Base-by-base conservation (phyloP, 2,797 vertebrate genomes). In the Enteromius unitaeniatus region DNA sequence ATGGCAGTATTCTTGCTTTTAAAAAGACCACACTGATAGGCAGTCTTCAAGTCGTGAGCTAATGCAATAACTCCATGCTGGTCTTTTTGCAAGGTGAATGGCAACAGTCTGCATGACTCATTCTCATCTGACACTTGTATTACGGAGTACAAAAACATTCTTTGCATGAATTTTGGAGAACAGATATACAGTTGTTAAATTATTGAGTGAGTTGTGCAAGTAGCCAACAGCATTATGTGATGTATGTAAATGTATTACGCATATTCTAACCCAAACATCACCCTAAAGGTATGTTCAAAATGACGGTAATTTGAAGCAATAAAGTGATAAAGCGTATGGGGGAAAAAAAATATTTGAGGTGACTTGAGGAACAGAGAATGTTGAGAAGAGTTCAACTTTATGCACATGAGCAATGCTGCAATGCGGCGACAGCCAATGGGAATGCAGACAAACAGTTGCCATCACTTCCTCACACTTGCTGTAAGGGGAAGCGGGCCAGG, bases 1-100 rank as follows among this genome's bases (percentile, higher is more conserved):
- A 19, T 26, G 68, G 45, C 11, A 49, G 55, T 13, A 31, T 65
- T 31, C 10, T 21, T 34, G 47, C 55, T 65, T 26, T 13, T 7
- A 58, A 13, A 23, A 74, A 37, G 6, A 58, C 26, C 73, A 55
- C 31, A 65, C 45, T 65, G 10, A 65, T 68, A 55, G 37, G 11
- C 42, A 67, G 70, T 53, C 73, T 83, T 40, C 45, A 65, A 70
- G 81, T 64, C 9, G 3, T 19, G 11, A 47, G 45, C 70, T 37
- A 26, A 74, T 80, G 81, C 64, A 83, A 45, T 76, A 83, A 45
- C 65, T 81, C 15, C 42, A 45, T 40, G 34, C 64, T 53, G 81
- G 82, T 72, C 40, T 70, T 51, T 34, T 78, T 81, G 78, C 64
- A 49, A 78, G 73, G 64, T 77, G 19, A 84, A 64, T 55, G 70